Evolutionary conservation across 2,113 vertebrate genomes (phyloP).

Genomic region (Erythrolamprus reginae): DNA sequence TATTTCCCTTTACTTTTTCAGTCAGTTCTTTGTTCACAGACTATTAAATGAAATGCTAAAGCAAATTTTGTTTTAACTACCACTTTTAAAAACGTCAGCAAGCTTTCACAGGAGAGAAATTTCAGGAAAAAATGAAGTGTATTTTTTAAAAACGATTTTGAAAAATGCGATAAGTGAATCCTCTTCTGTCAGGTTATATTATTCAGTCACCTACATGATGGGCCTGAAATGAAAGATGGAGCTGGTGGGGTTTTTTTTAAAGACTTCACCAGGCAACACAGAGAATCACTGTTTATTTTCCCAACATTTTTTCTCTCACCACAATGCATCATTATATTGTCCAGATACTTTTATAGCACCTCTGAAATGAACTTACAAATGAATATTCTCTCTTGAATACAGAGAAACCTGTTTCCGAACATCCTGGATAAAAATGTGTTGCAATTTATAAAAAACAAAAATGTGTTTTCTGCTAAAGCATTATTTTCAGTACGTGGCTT

Average conservation of each 20-base stretch:
- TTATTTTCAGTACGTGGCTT: not conserved
- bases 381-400: not conserved
- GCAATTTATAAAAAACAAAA: not conserved
- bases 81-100: slow-evolving; percentile 54
- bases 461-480: not conserved
- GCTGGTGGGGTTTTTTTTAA: not conserved
- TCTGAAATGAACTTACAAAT: not conserved
- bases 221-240: not conserved
- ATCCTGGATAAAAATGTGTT: not conserved
- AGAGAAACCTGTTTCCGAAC: not conserved
- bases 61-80: slow-evolving; percentile 51
- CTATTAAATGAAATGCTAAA: slow-evolving; percentile 54
- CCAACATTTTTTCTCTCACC: not conserved
- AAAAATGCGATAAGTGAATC: slow-evolving; percentile 34
- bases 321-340: not conserved
- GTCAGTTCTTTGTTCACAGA: slow-evolving; percentile 54
- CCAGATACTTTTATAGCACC: not conserved
- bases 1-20: slow-evolving; percentile 24
- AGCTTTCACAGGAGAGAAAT: slow-evolving; percentile 53
- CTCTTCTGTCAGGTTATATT: slow-evolving; percentile 41
- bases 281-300: not conserved
- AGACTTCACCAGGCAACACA: not conserved
- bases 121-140: slow-evolving; percentile 52
- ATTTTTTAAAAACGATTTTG: slow-evolving; percentile 22
- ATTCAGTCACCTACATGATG: slow-evolving; percentile 7